Evolutionary conservation across 2,888 invertebrate genomes (phyloP).

Genomic region (Plemyria rubiginata): DNA sequence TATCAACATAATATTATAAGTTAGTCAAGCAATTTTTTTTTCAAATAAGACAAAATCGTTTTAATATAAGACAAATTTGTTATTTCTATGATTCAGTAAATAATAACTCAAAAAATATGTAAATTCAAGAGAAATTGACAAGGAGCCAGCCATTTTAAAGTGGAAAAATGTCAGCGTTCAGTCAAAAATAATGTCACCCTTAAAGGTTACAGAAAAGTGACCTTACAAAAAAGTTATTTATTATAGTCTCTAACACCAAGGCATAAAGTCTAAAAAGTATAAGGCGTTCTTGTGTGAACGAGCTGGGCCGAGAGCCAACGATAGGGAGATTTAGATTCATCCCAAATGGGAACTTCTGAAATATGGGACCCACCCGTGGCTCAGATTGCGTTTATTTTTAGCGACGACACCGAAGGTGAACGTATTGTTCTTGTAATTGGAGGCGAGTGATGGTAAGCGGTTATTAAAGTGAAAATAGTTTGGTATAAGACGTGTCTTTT

Average conservation of each 20-base stretch:
- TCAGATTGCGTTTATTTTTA: conserved; percentile 60
- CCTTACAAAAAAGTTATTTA: conserved; percentile 37
- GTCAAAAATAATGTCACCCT: conserved; percentile 20
- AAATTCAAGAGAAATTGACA: background rate
- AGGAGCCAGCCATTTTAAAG: background rate
- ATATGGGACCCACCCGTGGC: conserved; percentile 61
- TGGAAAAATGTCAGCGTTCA: conserved; percentile 1
- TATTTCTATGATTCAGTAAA: no score
- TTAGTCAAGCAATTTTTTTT: no score
- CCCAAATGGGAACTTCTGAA: conserved; percentile 59
- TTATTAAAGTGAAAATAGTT: background rate
- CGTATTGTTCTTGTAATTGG: conserved; percentile 32
- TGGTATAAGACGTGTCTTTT: background rate
- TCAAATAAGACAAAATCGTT: no score
- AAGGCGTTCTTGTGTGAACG: conserved; percentile 39
- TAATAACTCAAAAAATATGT: no score
- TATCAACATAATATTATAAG: no score
- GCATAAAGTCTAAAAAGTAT: conserved; percentile 26
- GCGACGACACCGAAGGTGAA: conserved; percentile 44
- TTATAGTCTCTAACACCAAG: conserved; percentile 25
- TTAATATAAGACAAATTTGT: no score
- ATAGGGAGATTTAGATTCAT: conserved; percentile 69
- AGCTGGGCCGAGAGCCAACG: conserved; percentile 63
- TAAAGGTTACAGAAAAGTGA: conserved; percentile 58
- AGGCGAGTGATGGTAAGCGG: background rate